Evolutionary conservation across 2,888 invertebrate species (phyloP).

Genomic region (Acleris laterana): DNA sequence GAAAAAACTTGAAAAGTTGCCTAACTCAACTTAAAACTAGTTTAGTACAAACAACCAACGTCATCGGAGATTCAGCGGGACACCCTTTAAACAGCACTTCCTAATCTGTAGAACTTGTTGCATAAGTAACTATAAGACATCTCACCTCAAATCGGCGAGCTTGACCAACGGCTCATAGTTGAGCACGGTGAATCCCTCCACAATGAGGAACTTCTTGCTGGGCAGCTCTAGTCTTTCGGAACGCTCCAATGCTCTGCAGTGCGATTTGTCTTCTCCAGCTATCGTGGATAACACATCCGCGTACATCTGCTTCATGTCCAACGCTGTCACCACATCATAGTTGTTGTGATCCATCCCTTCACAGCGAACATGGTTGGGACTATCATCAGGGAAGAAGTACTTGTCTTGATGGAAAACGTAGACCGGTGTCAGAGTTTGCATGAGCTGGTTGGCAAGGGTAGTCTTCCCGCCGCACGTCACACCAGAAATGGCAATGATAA

Average conservation of each 20-base stretch:
- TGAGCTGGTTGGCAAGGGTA: conserved; percentile 86
- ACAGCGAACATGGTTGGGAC: conserved; percentile 86
- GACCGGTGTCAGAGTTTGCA: conserved; percentile 68
- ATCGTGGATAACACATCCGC: conserved; percentile 81
- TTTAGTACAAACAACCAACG: too few relatives aligned
- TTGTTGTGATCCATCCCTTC: conserved; percentile 89
- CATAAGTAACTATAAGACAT: neutral
- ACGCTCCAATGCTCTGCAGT: conserved; percentile 35
- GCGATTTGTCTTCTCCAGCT: conserved; percentile 46
- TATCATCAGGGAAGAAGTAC: conserved; percentile 88
- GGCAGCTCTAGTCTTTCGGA: conserved; percentile 40
- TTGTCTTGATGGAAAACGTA: conserved; percentile 89
- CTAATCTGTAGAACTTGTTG: neutral
- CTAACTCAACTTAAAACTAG: too few relatives aligned
- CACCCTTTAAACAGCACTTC: neutral
- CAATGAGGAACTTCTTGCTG: conserved; percentile 83
- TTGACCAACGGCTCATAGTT: conserved; percentile 87
- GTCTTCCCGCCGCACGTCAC: conserved; percentile 94
- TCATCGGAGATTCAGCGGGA: too few relatives aligned
- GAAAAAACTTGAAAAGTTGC: too few relatives aligned
- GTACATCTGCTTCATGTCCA: conserved; percentile 90
- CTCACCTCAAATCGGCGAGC: conserved; percentile 86
- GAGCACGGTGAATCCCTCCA: conserved; percentile 91
- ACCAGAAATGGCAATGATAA: conserved; percentile 88
- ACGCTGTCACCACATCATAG: conserved; percentile 88